phyloP scores from a whole-genome alignment of 2,797 vertebrate genomes.

The Siniperca obscura region DNA sequence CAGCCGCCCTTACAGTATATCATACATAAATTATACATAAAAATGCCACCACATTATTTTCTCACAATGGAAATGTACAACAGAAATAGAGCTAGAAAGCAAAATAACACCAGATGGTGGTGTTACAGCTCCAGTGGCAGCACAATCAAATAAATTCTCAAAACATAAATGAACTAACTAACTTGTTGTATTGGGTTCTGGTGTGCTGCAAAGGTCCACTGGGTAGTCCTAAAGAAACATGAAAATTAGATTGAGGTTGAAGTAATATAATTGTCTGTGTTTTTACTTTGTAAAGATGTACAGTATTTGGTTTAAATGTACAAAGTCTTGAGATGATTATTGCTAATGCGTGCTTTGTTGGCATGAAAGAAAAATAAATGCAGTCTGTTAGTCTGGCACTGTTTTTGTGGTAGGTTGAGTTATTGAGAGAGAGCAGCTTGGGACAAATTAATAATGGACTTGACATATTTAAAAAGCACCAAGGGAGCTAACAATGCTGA shows the following conservation, averaged over 20 bases:
- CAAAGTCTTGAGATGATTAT: not conserved
- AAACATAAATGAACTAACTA: not conserved
- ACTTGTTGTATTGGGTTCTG: not conserved
- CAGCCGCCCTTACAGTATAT: not conserved
- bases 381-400: not conserved
- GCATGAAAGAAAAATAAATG: not conserved
- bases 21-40: not conserved
- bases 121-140: not conserved
- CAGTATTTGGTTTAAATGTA: not conserved
- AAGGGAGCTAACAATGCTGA: constrained; percentile 37
- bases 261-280: not conserved
- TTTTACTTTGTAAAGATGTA: not conserved
- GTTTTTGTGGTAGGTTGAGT: not conserved
- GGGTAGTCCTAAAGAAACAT: not conserved
- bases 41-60: not conserved
- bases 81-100: not conserved
- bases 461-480: constrained; percentile 47
- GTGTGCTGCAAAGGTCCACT: not conserved
- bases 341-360: not conserved
- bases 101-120: not conserved
- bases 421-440: not conserved
- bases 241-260: not conserved
- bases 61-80: not conserved
- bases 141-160: not conserved
- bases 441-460: constrained; percentile 25